Conservation (phyloP, 2,888 invertebrate genomes). For the Idaea dimidiata region DNA sequence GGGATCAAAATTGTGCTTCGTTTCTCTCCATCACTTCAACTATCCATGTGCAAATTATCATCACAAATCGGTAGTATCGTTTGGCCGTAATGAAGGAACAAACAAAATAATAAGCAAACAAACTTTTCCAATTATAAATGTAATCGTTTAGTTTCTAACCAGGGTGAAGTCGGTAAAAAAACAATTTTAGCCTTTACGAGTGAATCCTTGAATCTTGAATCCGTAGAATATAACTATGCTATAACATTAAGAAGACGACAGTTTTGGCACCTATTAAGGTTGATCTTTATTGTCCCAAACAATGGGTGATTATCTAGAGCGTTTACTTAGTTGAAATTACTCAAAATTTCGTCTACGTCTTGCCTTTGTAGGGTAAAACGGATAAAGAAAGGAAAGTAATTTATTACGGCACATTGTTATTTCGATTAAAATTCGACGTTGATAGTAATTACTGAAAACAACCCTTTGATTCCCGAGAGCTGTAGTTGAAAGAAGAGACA, state of each 20-base stretch:
- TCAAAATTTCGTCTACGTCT: slow-evolving; percentile 4
- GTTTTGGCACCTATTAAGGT: neutral
- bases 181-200: too few species aligned
- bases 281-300: slow-evolving; percentile 7
- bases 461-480: neutral
- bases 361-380: neutral
- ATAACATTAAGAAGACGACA: neutral
- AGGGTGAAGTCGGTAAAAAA: too few species aligned
- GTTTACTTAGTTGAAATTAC: slow-evolving; percentile 8
- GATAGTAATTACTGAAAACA: neutral
- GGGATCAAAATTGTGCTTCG: too few species aligned
- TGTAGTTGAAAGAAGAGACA: neutral
- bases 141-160: too few species aligned
- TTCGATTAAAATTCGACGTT: neutral
- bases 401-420: neutral
- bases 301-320: neutral
- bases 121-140: too few species aligned
- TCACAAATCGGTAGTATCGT: too few species aligned
- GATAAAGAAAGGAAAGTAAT: neutral
- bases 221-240: too few species aligned
- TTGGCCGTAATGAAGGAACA: too few species aligned
- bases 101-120: too few species aligned
- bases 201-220: too few species aligned
- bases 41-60: too few species aligned
- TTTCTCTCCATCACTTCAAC: too few species aligned